phyloP scores from a whole-genome alignment of 2,113 vertebrate genomes.

The Tachysurus fulvidraco region DNA sequence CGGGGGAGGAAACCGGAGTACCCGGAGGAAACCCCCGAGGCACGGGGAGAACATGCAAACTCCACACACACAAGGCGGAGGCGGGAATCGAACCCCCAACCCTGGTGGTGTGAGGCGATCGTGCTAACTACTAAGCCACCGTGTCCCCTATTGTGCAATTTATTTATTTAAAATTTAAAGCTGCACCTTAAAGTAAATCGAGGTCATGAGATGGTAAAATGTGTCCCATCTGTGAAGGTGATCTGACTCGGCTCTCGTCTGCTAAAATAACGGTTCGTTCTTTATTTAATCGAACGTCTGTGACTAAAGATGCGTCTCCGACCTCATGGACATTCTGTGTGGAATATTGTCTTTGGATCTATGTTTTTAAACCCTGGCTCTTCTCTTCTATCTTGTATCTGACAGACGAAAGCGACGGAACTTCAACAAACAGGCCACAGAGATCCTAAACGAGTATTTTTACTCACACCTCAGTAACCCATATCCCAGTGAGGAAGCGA shows the following conservation, averaged over 20 bases:
- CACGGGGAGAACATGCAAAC: too few relatives aligned
- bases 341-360: not conserved
- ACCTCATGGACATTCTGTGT: not conserved
- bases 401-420: slow-evolving; percentile 96
- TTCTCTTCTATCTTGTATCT: not conserved
- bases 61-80: too few relatives aligned
- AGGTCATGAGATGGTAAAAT: too few relatives aligned
- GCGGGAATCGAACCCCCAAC: too few relatives aligned
- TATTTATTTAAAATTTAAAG: too few relatives aligned
- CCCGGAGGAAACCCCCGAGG: too few relatives aligned
- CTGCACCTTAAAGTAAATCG: too few relatives aligned
- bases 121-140: too few relatives aligned
- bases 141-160: too few relatives aligned
- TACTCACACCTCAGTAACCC: slow-evolving; percentile 99
- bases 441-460: slow-evolving; percentile 99
- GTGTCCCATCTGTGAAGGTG: not conserved
- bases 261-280: not conserved
- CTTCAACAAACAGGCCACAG: slow-evolving; percentile 99
- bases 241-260: not conserved
- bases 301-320: not conserved
- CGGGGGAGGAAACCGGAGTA: too few relatives aligned
- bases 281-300: not conserved
- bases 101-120: too few relatives aligned
- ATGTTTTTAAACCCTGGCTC: not conserved
- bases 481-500: slow-evolving; percentile 99